Evolutionary conservation across 2,888 invertebrate species (phyloP).

Genomic region (Hyles lineata): DNA sequence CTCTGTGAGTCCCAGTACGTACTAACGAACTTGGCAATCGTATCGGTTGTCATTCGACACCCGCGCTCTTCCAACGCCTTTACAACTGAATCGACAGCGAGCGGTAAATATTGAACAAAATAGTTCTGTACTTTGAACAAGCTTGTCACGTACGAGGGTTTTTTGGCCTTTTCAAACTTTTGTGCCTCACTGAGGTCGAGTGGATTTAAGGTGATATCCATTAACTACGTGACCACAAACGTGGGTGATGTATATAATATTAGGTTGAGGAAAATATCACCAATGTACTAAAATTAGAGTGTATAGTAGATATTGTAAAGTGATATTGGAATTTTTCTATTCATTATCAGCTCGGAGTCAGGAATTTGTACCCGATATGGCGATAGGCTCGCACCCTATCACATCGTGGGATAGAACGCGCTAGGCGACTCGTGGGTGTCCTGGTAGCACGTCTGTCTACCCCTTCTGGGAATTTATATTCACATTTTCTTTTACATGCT

Average conservation of each 20-base stretch:
- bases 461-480: no score
- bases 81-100: conserved; percentile 7
- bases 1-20: neutral
- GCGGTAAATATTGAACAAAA: conserved; percentile 26
- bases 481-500: no score
- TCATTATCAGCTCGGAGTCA: no score
- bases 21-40: conserved; percentile 3
- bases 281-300: no score
- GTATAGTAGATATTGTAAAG: no score
- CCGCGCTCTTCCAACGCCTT: neutral
- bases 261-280: no score
- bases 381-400: no score
- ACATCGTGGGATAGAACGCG: no score
- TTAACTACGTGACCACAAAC: neutral
- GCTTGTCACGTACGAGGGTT: conserved; percentile 44
- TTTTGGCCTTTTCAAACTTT: conserved; percentile 44
- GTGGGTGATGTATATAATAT: neutral
- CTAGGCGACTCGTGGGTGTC: no score
- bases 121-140: conserved; percentile 25
- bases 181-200: conserved; percentile 44
- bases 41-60: neutral
- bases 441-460: no score
- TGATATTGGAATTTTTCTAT: no score
- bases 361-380: no score
- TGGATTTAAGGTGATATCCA: conserved; percentile 27